Conservation (phyloP, 2,797 vertebrate species). For the Tenualosa ilisha region DNA sequence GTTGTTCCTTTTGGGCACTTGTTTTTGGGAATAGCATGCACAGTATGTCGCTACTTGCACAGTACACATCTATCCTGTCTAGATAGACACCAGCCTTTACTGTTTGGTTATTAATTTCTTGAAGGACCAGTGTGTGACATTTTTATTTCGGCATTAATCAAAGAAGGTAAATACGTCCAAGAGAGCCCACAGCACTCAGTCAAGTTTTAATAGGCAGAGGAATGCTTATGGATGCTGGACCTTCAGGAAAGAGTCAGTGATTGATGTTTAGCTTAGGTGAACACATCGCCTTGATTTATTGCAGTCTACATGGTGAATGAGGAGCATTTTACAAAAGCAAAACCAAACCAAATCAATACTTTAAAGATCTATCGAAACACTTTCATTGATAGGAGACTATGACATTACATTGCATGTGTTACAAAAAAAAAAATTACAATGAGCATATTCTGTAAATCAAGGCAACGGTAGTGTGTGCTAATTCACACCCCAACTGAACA, state of each 20-base stretch:
- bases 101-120: background rate
- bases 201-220: background rate
- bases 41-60: background rate
- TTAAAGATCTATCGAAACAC: background rate
- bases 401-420: background rate
- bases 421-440: background rate
- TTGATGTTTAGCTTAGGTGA: background rate
- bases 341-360: background rate
- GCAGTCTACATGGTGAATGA: slow-evolving; percentile 24
- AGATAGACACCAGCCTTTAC: background rate
- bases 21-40: background rate
- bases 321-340: background rate
- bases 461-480: background rate
- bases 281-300: slow-evolving; percentile 10
- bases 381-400: background rate
- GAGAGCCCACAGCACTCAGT: background rate
- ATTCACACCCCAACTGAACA: slow-evolving; percentile 34
- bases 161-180: background rate
- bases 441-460: slow-evolving; percentile 33
- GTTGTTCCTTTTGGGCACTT: background rate
- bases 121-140: background rate
- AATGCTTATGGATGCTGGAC: background rate
- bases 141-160: background rate
- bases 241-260: background rate
- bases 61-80: background rate